Evolutionary conservation across 2,888 invertebrate genomes (phyloP), one percentile per base, ranked within the genome.

Genomic region (Melanostoma mellinum): DNA sequence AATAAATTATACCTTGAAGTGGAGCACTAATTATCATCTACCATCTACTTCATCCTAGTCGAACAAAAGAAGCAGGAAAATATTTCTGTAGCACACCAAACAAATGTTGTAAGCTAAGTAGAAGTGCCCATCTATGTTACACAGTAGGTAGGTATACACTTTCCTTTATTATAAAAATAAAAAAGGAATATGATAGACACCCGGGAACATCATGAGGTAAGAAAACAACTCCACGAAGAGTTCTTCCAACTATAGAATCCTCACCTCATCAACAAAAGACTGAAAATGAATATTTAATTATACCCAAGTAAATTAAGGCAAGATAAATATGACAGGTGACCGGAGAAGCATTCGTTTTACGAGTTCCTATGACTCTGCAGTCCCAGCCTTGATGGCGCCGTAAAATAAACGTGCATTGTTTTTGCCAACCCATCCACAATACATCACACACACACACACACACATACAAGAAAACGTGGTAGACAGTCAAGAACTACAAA

Each of bases 261-360:
- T 52, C 46, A 53, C 65, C 44, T 42, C 58, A 65, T 77, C 63
- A 71, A 63, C 65, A 65, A 67, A 61, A 61, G 20, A 44, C 48
- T 53, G 36, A 10, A 53, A 76, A 81, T 72, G 71, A 72, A 81
- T 81, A 77, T 81, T 81, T 77, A 81, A 81, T 77, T 77, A 67
- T 33, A 38, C 8, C 8, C 61, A 72, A 72, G 81, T 61, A 76
- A 80, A 71, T 76, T 76, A 76, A 55, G 61, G 20, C 71, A 60
- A 60, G 65, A 61, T 60, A 67, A 63, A 35, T 72, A 65, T 77
- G 81, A 55, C 72, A 77, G 81, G 77, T 81, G 61, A 75, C 60
- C 65, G 60, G 58, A 75, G 58, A 52, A 67, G 9, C 52, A 68
- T 38, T 50, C 36, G 5, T 38, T 38, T 38, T 36, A 2, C 36